Evolutionary conservation across 2,888 invertebrate genomes (phyloP), one percentile per base, ranked within the genome.

Genomic region (Drosophila paramelanica): DNA sequence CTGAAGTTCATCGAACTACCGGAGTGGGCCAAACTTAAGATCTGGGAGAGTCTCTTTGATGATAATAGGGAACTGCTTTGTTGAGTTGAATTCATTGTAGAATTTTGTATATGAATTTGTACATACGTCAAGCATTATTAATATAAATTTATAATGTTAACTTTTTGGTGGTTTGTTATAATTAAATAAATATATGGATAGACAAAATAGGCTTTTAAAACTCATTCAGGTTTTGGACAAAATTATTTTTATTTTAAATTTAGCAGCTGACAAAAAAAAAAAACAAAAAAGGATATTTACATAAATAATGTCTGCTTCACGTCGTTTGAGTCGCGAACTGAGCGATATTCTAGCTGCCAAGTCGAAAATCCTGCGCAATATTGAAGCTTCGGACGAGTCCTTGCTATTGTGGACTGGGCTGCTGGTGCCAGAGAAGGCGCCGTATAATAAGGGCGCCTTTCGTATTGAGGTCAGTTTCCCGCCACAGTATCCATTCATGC

Each of bases 401-500:
- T 96, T 99, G 88, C 94, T 99, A 77, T 96, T 96, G 90, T 99
- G 99, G 99, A 97, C 97, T 92, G 98, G 98, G 73, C 94, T 99
- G 61, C 96, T 99, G 93, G 96, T 98, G 86, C 99, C 99, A 97
- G 98, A 99, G 88, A 97, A 97, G 93, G 95, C 98, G 81, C 99
- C 99, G 1, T 99, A 98, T 93, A 99, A 98, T 92, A 99, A 98
- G 94, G 99, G 99, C 81, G 99, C 99, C 77, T 99, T 99, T 94
- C 96, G 96, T 91, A 98, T 99, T 92, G 97, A 98, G 93, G 98
- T 99, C 68, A 97, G 96, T 92, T 99, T 99, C 92, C 99, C 99
- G 42, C 98, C 98, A 58, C 99, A 99, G 92, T 99, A 99, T 93
- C 99, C 99, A 1, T 99, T 99, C 93, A 98, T 99, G 93, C 99